Percentiles rank a stretch among this genome's conserved stretches.
These are phyloP conservation scores for Apodemia zela DNA, from an alignment of 2,888 invertebrate genomes.

Conservation along the genomic window DNA sequence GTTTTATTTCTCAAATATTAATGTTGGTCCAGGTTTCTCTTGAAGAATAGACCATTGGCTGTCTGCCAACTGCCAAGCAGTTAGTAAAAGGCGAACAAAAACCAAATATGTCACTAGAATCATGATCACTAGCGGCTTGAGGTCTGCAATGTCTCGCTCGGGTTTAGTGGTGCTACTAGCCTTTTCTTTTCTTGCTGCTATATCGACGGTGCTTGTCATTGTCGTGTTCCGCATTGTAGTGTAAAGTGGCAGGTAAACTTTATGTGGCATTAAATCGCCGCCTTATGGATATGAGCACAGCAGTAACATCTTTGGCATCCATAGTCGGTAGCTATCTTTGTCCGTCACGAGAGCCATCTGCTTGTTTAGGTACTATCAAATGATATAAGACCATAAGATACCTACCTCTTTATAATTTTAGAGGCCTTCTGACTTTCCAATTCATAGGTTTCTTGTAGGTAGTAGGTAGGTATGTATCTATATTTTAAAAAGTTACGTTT, in stretches of 20 bases:
- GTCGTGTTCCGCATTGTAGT: not conserved
- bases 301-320: not conserved
- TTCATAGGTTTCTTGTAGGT: no score
- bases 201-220: no score
- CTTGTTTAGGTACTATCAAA: not conserved
- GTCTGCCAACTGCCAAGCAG: not conserved
- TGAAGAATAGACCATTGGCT: no score
- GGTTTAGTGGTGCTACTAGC: not conserved
- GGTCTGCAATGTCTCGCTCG: not conserved
- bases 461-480: not conserved
- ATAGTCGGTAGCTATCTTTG: not conserved
- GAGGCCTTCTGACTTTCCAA: not conserved
- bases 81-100: no score
- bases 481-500: constrained; percentile 23
- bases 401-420: not conserved
- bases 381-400: not conserved
- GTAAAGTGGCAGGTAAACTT: not conserved
- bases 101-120: not conserved
- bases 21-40: not conserved
- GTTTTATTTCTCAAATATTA: not conserved
- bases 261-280: no score
- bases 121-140: not conserved
- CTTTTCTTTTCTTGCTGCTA: no score
- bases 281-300: not conserved
- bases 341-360: constrained; percentile 18